Conservation (phyloP, 2,797 vertebrate genomes). For the Melanotaenia nigrans region DNA sequence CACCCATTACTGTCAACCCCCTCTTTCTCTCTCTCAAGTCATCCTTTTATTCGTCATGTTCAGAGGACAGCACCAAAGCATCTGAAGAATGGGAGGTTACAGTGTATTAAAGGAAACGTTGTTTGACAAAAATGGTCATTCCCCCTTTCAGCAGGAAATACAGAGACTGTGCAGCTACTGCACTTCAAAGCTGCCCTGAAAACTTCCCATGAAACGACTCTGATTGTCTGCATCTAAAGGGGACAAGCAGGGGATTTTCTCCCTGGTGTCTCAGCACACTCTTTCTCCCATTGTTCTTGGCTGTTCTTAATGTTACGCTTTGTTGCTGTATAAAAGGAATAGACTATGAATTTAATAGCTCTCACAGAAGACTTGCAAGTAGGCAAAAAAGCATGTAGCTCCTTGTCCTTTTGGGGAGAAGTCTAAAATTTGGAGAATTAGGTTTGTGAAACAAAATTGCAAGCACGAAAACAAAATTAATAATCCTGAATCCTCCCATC, state of each 20-base stretch:
- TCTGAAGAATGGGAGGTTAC: slow-evolving; percentile 71
- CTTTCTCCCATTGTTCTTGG: slow-evolving; percentile 40
- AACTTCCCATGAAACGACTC: slow-evolving; percentile 67
- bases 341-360: slow-evolving; percentile 41
- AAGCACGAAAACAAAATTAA: slow-evolving; percentile 33
- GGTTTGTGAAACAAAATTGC: slow-evolving; percentile 2
- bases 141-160: slow-evolving; percentile 65
- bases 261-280: slow-evolving; percentile 37
- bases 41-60: slow-evolving; percentile 71
- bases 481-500: slow-evolving; percentile 51
- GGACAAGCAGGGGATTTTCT: slow-evolving; percentile 55
- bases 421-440: neutral
- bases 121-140: slow-evolving; percentile 72
- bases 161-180: slow-evolving; percentile 49
- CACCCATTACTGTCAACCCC: slow-evolving; percentile 65
- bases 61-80: slow-evolving; percentile 69
- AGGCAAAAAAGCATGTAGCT: slow-evolving; percentile 17
- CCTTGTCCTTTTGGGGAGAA: neutral
- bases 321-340: slow-evolving; percentile 39
- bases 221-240: slow-evolving; percentile 66
- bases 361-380: slow-evolving; percentile 19
- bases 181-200: slow-evolving; percentile 73
- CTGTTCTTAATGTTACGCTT: slow-evolving; percentile 40
- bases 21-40: slow-evolving; percentile 54
- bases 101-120: slow-evolving; percentile 74